These are phyloP conservation scores for Cosmia trapezina DNA, from an alignment of 2,888 invertebrate genomes.

Conservation along the genomic window DNA sequence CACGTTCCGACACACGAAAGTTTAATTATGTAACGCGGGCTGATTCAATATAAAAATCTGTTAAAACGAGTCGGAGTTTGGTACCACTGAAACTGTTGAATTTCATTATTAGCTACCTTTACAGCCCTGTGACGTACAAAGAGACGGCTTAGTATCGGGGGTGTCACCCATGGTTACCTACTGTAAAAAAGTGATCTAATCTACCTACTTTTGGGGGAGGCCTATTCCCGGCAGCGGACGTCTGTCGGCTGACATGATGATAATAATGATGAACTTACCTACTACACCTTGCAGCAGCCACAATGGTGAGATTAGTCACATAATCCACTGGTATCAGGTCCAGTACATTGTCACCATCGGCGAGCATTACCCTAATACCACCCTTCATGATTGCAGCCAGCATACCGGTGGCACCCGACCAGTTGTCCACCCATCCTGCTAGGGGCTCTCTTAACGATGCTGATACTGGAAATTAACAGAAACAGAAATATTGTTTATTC, in stretches of 20 bases:
- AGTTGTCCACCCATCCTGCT: conserved; percentile 67
- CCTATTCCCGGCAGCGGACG: no score
- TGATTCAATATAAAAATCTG: no score
- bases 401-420: conserved; percentile 58
- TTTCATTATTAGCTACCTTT: no score
- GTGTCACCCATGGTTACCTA: neutral
- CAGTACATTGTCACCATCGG: conserved; percentile 31
- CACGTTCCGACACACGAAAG: no score
- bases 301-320: conserved; percentile 95
- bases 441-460: conserved; percentile 61
- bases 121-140: no score
- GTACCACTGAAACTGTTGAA: no score
- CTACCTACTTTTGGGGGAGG: neutral
- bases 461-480: conserved; percentile 54
- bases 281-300: conserved; percentile 89
- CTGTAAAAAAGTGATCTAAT: neutral
- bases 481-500: neutral
- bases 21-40: no score
- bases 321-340: conserved; percentile 94
- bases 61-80: no score
- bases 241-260: no score
- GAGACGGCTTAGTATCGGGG: no score
- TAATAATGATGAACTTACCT: conserved; percentile 54
- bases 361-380: conserved; percentile 39
- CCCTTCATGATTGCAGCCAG: conserved; percentile 49